Evolutionary conservation across 2,113 vertebrate species (phyloP), one percentile per base, ranked within the genome.

Genomic region (Varanus salvator): DNA sequence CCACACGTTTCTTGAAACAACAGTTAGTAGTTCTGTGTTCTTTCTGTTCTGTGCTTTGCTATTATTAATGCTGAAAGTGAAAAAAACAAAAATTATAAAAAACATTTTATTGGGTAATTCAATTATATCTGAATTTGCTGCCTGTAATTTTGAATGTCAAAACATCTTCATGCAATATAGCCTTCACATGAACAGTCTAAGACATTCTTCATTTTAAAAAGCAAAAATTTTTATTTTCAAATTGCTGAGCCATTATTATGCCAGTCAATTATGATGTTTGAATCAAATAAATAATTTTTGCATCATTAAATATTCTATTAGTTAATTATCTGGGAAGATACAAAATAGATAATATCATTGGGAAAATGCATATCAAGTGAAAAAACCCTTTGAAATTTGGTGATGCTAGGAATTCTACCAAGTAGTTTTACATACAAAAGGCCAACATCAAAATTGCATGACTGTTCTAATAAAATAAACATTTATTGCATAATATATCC

Each of bases 321-420:
- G 93, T 95, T 94, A 93, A 93, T 94, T 89, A 95, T 95, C 75
- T 89, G 64, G 92, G 92, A 92, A 85, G 85, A 89, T 44, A 91
- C 84, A 86, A 81, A 15, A 3, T 80, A 93, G 87, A 94, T 84
- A 92, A 17, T 21, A 80, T 87, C 76, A 57, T 68, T 90, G 71
- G 44, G 54, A 93, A 85, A 71, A 12, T 27, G 68, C 50, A 80
- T 72, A 7, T 84, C 71, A 64, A n/a, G 19, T 5, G 54, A 69
- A 82, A 44, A 87, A 71, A 6, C 66, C 68, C 87, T 93, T 92
- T 90, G n/a, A 64, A 94, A 90, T 91, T 91, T 94, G 48, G 74
- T 84, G 29, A 86, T 48, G 8, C 4, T 15, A 71, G 87, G 75
- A 82, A 48, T 80, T 34, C 23, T 23, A 76, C 23, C 50, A 82